These are phyloP conservation scores for Malurus splendens DNA, from an alignment of 2,797 vertebrate species.

Conservation along the genomic window DNA sequence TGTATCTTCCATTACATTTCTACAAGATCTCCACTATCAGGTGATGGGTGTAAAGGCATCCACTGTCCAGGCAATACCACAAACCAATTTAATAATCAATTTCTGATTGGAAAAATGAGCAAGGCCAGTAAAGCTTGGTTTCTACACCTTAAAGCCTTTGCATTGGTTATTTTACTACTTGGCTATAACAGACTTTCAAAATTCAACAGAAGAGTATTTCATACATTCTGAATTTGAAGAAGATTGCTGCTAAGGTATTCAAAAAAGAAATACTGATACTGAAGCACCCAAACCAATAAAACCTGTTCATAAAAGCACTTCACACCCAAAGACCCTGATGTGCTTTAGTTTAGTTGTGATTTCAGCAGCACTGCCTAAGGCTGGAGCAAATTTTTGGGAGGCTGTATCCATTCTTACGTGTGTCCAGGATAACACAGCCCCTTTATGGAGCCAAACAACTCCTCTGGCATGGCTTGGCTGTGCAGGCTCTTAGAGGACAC, in stretches of 20 bases:
- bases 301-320: not conserved
- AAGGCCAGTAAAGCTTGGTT: not conserved
- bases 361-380: not conserved
- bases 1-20: not conserved
- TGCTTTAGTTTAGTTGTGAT: not conserved
- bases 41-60: not conserved
- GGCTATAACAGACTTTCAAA: not conserved
- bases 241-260: not conserved
- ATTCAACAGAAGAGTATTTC: not conserved
- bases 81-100: not conserved
- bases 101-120: not conserved
- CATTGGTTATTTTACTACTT: not conserved
- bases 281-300: not conserved
- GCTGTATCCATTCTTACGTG: rapidly evolving
- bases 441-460: not conserved
- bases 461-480: not conserved
- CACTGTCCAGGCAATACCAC: not conserved
- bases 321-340: not conserved
- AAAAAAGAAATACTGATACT: not conserved
- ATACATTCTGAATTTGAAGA: not conserved
- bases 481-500: not conserved
- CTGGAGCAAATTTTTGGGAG: not conserved
- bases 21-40: not conserved
- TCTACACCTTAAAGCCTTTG: not conserved
- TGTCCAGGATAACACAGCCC: not conserved